These are phyloP conservation scores for Vespertilio murinus DNA, from an alignment of 2,797 vertebrate genomes.

Conservation along the genomic window DNA sequence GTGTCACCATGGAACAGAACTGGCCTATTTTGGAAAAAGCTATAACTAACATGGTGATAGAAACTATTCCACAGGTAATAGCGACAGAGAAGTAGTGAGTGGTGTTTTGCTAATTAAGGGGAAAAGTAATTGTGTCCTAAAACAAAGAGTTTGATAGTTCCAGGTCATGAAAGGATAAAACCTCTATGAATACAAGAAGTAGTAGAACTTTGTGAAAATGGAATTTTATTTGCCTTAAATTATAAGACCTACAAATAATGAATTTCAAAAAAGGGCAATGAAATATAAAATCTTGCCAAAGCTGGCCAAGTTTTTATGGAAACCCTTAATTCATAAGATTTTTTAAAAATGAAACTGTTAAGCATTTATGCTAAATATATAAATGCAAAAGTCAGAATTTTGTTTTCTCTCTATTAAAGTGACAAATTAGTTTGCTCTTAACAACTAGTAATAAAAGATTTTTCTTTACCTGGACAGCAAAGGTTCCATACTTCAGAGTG, in stretches of 20 bases:
- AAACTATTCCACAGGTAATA: not conserved
- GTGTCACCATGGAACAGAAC: not conserved
- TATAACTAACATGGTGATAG: not conserved
- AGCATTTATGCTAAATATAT: not conserved
- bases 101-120: slow-evolving; percentile 3
- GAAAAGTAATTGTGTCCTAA: not conserved
- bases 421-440: not conserved
- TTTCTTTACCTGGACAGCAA: not conserved
- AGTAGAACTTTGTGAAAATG: not conserved
- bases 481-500: not conserved
- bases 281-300: slow-evolving; percentile 21
- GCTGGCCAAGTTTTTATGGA: not conserved
- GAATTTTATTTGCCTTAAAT: slow-evolving; percentile 36
- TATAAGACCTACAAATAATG: slow-evolving; percentile 33
- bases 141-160: not conserved
- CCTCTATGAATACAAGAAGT: not conserved
- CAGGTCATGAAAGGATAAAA: not conserved
- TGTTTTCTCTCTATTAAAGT: not conserved
- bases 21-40: slow-evolving; percentile 14
- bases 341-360: not conserved
- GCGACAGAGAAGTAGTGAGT: not conserved
- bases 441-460: not conserved
- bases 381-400: slow-evolving; percentile 4
- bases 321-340: not conserved
- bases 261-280: not conserved